These are phyloP conservation scores for Elysia crispata DNA, from an alignment of 2,888 invertebrate genomes.

Conservation along the genomic window DNA sequence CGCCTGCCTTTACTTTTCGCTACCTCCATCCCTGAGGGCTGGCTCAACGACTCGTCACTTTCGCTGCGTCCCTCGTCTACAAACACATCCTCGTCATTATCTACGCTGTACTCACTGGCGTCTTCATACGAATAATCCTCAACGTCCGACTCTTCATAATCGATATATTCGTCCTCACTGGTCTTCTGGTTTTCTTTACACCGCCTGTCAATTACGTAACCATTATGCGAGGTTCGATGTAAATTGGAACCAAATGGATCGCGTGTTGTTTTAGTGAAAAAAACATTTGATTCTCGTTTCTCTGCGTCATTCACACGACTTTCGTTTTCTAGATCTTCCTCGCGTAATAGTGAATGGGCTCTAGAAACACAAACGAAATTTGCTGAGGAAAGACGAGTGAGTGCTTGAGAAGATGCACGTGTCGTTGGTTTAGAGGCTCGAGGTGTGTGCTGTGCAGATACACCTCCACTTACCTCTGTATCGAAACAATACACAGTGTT, in stretches of 20 bases:
- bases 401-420: not conserved
- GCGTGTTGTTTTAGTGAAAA: not conserved
- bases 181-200: no score
- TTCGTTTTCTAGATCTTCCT: not conserved
- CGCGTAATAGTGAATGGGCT: no score
- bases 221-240: no score
- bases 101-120: no score
- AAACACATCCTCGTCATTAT: no score
- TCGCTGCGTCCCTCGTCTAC: no score
- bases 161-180: no score
- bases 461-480: not conserved
- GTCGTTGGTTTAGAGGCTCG: not conserved
- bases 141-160: no score
- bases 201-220: no score
- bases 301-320: not conserved
- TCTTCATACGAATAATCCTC: no score
- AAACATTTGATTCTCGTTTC: not conserved
- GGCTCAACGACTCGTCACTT: no score
- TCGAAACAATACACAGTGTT: not conserved
- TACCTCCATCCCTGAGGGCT: not conserved
- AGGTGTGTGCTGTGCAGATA: not conserved
- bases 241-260: no score
- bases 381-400: conserved; percentile 20
- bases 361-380: not conserved
- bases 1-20: not conserved